phyloP scores from a whole-genome alignment of 2,113 vertebrate genomes.

The Paedocypris sp. region DNA sequence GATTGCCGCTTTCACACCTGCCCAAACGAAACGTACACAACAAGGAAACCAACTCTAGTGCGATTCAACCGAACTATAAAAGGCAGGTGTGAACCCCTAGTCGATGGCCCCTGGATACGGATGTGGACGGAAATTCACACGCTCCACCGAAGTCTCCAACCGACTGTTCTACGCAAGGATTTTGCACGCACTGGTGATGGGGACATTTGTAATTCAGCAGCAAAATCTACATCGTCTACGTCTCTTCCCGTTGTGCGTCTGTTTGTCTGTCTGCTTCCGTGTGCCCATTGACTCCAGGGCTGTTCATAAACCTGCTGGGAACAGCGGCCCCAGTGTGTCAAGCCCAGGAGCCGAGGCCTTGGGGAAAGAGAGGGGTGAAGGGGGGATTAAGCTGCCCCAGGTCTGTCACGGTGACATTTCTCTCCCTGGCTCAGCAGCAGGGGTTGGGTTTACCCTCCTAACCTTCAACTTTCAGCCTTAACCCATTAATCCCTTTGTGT shows the following conservation, averaged over 20 bases:
- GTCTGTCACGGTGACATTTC: slow-evolving; percentile 68
- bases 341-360: slow-evolving; percentile 27
- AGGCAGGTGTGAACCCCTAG: too few relatives aligned
- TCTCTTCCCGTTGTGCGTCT: neutral
- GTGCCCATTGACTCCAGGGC: slow-evolving; percentile 17
- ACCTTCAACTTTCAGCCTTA: slow-evolving; percentile 70
- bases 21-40: too few relatives aligned
- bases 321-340: slow-evolving; percentile 29
- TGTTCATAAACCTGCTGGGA: slow-evolving; percentile 40
- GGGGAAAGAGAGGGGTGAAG: slow-evolving; percentile 27
- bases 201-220: too few relatives aligned
- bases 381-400: slow-evolving; percentile 51
- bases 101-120: too few relatives aligned
- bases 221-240: too few relatives aligned
- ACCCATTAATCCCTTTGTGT: slow-evolving; percentile 51
- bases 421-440: slow-evolving; percentile 62
- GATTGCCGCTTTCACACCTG: too few relatives aligned
- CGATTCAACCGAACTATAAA: too few relatives aligned
- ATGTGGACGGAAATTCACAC: too few relatives aligned
- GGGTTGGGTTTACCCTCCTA: slow-evolving; percentile 62
- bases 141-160: too few relatives aligned
- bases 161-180: too few relatives aligned
- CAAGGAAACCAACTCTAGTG: too few relatives aligned
- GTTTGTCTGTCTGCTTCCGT: slow-evolving; percentile 3
- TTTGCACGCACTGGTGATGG: too few relatives aligned